These are phyloP conservation scores for Brachionus asplanchnoidis DNA, from an alignment of 1,140 invertebrate species.

Conservation along the genomic window DNA sequence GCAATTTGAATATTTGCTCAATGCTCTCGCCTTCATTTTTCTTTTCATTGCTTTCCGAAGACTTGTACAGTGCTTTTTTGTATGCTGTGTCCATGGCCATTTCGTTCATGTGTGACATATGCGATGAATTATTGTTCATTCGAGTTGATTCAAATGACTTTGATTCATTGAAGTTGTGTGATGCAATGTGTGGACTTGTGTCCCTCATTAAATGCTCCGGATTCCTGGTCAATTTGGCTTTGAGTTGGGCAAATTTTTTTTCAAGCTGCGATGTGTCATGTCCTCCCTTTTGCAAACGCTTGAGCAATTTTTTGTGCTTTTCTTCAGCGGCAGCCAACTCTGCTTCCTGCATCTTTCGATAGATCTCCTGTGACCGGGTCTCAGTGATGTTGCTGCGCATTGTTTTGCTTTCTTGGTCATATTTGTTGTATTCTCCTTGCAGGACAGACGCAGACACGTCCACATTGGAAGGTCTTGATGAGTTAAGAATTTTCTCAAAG, in stretches of 20 bases:
- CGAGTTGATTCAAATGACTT: neutral
- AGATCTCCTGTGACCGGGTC: constrained; percentile 48
- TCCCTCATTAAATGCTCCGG: neutral
- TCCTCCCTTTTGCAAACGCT: constrained; percentile 50
- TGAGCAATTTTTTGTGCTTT: constrained; percentile 49
- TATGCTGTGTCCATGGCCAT: neutral
- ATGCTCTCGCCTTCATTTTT: neutral
- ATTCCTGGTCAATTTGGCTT: neutral
- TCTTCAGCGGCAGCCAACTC: constrained; percentile 50
- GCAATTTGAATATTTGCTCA: neutral
- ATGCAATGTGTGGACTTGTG: neutral
- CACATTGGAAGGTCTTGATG: neutral
- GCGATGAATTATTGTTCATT: neutral
- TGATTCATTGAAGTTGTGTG: neutral
- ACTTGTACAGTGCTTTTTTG: neutral
- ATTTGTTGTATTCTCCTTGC: neutral
- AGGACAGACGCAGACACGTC: neutral
- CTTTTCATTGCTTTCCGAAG: neutral
- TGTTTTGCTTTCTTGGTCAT: constrained; percentile 43
- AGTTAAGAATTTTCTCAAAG: constrained; percentile 9
- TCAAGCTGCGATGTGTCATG: constrained; percentile 52
- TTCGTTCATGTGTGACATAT: neutral
- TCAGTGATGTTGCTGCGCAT: constrained; percentile 45
- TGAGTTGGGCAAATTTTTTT: constrained; percentile 47
- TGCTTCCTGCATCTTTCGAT: constrained; percentile 52